Base-by-base conservation (phyloP, 1,140 invertebrate genomes). In the Bursaphelenchus mucronatus region DNA sequence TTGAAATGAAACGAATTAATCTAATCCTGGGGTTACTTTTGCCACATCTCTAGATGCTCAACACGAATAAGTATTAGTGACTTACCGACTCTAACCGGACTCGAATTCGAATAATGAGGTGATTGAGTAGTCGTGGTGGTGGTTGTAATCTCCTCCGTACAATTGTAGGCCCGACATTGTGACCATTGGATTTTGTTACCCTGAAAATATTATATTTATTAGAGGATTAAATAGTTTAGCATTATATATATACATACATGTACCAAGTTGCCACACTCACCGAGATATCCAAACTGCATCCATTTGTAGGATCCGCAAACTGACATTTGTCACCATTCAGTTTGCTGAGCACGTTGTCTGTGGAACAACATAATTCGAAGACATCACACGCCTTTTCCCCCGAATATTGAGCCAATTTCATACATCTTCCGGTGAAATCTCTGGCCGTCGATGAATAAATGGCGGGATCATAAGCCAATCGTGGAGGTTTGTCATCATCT, bases 131-230 rank as follows among this genome's bases (percentile, higher is more conserved):
- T 67, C 4, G 66, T 67, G 3, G 66, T 67, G 8, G 66, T 67
- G 11, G 66, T 67, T 21, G 63, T 64, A 45, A 67, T 56, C 45
- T 67, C 66, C 43, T 58, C 64, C n/a, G 66, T 67, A 43, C 66
- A 67, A 49, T 67, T 67, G 40, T 67, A 54, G 13, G 66, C 66
- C 11, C 49, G 66, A 47, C 66, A 67, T 15, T 67, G 64, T 11
- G 66, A 64, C 55, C 62, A 67, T 51, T 66, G 63, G n/a, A 67
- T 53, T 8, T 64, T 64, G 43, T 45, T 51, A 11, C 41, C 45
- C 57, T 64, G 15, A 65, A 63, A 40, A 39, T 11, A 15, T 15
- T 13, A 13, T n/a, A n/a, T n/a, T n/a, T n/a, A n/a, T n/a, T n/a
- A n/a, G n/a, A n/a, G n/a, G n/a, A n/a, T n/a, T n/a, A n/a, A n/a